phyloP scores from a whole-genome alignment of 2,113 vertebrate species.

The Rhynchomys soricoides region DNA sequence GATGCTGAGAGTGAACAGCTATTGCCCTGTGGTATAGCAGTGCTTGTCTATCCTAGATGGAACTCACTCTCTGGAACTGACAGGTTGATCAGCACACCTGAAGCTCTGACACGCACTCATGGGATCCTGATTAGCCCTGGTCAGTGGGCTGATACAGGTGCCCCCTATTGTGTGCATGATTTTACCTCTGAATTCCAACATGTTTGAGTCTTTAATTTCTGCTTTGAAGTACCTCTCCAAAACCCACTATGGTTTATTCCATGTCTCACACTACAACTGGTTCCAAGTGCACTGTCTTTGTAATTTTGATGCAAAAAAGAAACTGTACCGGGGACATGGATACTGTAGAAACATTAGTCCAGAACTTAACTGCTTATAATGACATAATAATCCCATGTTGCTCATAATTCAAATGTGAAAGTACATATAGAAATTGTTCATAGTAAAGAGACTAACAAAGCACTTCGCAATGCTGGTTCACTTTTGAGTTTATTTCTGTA shows the following conservation, averaged over 20 bases:
- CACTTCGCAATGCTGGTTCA: background rate
- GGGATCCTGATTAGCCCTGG: rapidly evolving
- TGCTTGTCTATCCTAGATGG: background rate
- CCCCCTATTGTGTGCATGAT: background rate
- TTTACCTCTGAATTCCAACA: background rate
- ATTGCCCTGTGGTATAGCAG: rapidly evolving
- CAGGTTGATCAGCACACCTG: background rate
- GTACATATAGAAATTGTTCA: background rate
- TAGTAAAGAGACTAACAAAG: constrained; percentile 9
- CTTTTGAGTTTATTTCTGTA: constrained; percentile 29
- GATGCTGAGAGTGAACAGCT: background rate
- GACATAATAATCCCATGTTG: background rate
- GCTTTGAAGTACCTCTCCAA: background rate
- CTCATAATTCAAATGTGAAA: constrained; percentile 21
- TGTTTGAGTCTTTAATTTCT: background rate
- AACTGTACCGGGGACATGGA: background rate
- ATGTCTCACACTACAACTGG: background rate
- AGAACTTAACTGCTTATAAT: background rate
- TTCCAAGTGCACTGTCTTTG: background rate
- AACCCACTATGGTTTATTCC: background rate
- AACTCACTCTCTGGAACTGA: too few species aligned
- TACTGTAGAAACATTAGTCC: background rate
- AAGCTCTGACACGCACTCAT: background rate
- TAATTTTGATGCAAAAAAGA: background rate
- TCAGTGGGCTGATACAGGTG: too few species aligned